These are phyloP conservation scores for Drosophila teissieri DNA, from an alignment of 1,140 invertebrate genomes.

Conservation along the genomic window DNA sequence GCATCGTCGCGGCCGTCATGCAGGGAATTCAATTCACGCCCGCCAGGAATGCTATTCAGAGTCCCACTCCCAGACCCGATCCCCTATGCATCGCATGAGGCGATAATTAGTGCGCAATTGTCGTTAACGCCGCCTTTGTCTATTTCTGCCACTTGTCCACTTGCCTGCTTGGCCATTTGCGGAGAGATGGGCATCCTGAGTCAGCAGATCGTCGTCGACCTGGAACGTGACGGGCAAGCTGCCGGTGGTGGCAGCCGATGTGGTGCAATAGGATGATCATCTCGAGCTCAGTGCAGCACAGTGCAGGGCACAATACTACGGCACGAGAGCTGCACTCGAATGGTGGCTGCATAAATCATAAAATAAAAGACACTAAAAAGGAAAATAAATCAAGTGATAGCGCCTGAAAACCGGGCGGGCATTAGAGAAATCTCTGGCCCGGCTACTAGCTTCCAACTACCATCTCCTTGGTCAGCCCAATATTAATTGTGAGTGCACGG, in stretches of 20 bases:
- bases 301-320: not conserved
- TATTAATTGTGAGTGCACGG: slow-evolving; percentile 39
- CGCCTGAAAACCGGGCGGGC: slow-evolving; percentile 48
- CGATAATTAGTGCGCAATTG: slow-evolving; percentile 53
- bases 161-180: not conserved
- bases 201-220: slow-evolving; percentile 23
- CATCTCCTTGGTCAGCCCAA: slow-evolving; percentile 5
- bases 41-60: slow-evolving; percentile 39
- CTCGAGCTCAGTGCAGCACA: not conserved
- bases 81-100: slow-evolving; percentile 9
- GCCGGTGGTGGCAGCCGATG: not conserved
- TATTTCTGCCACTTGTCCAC: slow-evolving; percentile 21
- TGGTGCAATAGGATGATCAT: slow-evolving; percentile 7
- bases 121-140: slow-evolving; percentile 36
- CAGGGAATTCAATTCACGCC: slow-evolving; percentile 51
- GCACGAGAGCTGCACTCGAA: too few species aligned
- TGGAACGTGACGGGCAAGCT: slow-evolving; percentile 34
- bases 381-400: slow-evolving; percentile 70
- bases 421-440: slow-evolving; percentile 60
- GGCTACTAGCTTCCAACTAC: slow-evolving; percentile 46
- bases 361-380: slow-evolving; percentile 79
- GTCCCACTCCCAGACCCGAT: not conserved
- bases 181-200: slow-evolving; percentile 5
- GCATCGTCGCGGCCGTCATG: slow-evolving; percentile 15
- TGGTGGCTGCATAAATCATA: slow-evolving; percentile 67